phyloP scores from a whole-genome alignment of 2,888 invertebrate species.

The Adineta ricciae region DNA sequence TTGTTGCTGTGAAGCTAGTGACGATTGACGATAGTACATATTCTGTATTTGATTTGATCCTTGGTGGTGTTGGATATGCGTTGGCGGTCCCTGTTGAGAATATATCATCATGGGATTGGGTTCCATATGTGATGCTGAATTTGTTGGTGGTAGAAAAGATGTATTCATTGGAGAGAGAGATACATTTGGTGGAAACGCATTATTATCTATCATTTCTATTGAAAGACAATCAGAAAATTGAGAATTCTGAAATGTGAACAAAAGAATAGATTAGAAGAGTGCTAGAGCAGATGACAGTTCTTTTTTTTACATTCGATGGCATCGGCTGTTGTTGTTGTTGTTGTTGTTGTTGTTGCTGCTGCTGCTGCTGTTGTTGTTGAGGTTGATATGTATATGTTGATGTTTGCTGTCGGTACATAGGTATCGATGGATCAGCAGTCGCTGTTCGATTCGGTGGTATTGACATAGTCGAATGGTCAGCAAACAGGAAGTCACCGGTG shows the following conservation, averaged over 20 bases:
- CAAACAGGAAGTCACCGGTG: neutral
- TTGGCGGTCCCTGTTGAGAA: neutral
- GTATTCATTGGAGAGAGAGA: neutral
- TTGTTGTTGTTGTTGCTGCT: neutral
- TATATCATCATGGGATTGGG: neutral
- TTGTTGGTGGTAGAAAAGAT: neutral
- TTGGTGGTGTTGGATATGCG: slow-evolving; percentile 2
- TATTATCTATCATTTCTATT: neutral
- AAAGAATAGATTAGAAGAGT: neutral
- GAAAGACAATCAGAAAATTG: neutral
- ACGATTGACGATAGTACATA: neutral
- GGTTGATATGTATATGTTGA: neutral
- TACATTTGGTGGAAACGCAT: neutral
- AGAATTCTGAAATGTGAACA: neutral
- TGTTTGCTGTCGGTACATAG: neutral
- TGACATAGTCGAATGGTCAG: neutral
- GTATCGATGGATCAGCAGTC: neutral
- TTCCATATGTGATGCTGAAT: neutral
- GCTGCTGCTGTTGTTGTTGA: neutral
- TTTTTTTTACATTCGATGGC: neutral
- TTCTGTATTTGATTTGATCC: neutral
- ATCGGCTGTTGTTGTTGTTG: too few species aligned
- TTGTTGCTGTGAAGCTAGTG: neutral
- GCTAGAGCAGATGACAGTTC: neutral
- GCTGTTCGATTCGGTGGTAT: neutral